Evolutionary conservation across 2,797 vertebrate species (phyloP).

Genomic region (Gymnopithys bicolor): DNA sequence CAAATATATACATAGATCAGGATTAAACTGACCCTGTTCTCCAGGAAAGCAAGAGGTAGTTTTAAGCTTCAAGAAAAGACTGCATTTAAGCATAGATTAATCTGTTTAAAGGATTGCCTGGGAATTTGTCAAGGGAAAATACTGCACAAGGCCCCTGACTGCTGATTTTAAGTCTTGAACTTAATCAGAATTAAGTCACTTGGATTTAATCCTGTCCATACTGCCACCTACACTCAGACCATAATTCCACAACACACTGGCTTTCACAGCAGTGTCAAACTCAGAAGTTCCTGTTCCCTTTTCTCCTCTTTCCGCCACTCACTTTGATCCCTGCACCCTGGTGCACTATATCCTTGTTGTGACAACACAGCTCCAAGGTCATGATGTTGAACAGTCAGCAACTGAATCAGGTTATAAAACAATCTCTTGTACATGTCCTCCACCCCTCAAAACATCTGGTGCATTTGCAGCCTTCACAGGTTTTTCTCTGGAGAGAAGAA

Average conservation of each 20-base stretch:
- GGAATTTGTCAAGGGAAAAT: constrained; percentile 3
- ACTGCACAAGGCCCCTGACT: background rate
- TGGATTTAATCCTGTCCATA: background rate
- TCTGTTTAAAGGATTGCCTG: background rate
- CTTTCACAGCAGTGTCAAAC: background rate
- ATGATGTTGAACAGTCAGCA: background rate
- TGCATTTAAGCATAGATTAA: background rate
- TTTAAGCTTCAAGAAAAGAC: background rate
- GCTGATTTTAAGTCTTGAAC: background rate
- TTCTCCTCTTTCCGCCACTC: background rate
- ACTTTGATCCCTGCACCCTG: background rate
- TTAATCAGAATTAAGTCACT: constrained; percentile 17
- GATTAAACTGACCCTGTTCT: background rate
- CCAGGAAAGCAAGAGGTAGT: background rate
- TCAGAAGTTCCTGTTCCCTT: background rate
- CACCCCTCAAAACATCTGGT: background rate
- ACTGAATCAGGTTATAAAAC: background rate
- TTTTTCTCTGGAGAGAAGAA: background rate
- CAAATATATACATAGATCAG: background rate
- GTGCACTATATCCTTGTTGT: background rate
- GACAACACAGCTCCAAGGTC: background rate
- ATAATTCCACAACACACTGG: background rate
- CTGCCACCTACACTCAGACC: background rate
- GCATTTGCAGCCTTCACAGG: background rate
- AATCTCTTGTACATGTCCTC: background rate